A percentile compares a stretch with the other conserved stretches of the same genome.
phyloP scores from a whole-genome alignment of 1,140 invertebrate species.

The Daktulosphaira vitifoliae region DNA sequence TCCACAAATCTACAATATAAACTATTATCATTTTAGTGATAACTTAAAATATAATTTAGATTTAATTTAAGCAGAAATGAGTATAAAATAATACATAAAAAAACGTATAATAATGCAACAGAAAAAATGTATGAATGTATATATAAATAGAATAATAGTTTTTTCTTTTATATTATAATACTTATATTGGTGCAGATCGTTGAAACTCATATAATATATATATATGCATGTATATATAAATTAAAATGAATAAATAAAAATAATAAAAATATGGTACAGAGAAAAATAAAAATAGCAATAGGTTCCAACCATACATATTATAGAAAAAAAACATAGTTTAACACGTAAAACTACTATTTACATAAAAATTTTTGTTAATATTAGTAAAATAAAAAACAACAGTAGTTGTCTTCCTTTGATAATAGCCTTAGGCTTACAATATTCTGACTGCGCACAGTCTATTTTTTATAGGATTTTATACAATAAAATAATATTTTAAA shows the following conservation, averaged over 20 bases:
- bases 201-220: neutral
- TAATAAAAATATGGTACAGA: slow-evolving; percentile 27
- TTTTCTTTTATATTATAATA: slow-evolving; percentile 12
- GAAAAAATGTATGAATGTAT: neutral
- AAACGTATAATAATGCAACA: slow-evolving; percentile 3
- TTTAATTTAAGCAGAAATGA: too few species aligned
- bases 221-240: slow-evolving; percentile 4
- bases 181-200: slow-evolving; percentile 8
- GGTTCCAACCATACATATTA: slow-evolving; percentile 1
- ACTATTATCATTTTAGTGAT: too few species aligned
- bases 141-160: neutral
- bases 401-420: too few species aligned
- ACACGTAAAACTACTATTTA: slow-evolving; percentile 28
- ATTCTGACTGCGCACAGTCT: too few species aligned
- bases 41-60: too few species aligned
- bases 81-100: too few species aligned
- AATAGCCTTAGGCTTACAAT: too few species aligned
- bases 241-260: slow-evolving; percentile 18
- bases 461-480: too few species aligned
- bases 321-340: slow-evolving; percentile 22
- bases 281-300: slow-evolving; percentile 25
- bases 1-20: too few species aligned
- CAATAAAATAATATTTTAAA: too few species aligned
- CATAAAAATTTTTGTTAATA: neutral
- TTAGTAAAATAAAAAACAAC: too few species aligned